Evolutionary conservation across 2,797 vertebrate species (phyloP), one percentile per base, ranked within the genome.

Genomic region (Dendrocincla fuliginosa): DNA sequence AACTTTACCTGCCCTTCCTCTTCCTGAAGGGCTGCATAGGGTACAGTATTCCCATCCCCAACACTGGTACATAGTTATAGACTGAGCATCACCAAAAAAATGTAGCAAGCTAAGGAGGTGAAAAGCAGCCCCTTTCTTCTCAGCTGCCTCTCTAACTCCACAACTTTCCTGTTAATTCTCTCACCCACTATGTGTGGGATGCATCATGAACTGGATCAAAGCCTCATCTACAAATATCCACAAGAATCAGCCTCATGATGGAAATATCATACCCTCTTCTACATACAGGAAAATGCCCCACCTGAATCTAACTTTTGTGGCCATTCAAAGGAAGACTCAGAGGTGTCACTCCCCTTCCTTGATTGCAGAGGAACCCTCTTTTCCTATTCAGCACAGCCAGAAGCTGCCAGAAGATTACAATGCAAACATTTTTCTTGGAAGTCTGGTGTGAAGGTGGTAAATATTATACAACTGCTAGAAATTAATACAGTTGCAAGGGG

Each of bases 141-240:
- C 74, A 80, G 64, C 16, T 67, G n/a, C 42, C 42, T 39, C 39
- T 52, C 39, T 50, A 57, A 63, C 35, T 52, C 10, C 1, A 1
- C 56, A 44, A 11, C 18, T 77, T 42, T 52, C 24, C 33, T 14
- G 11, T 19, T 12, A 42, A 24, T 30, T 65, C 30, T 18, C 30
- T 63, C 23, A 19, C 27, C 35, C 23, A 13, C 39, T 17, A 1
- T 4, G 7, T 6, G 14, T 1, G 0, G 27, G 37, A 22, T 41
- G 27, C 16, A 30, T 10, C 14, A 2, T 12, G n/a, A 50, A 4
- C 19, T 11, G 39, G 10, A 42, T 37, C 44, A 39, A 50, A 68
- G 47, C 57, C 19, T 14, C 13, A 1, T 11, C 42, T 47, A 24
- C 60, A 56, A 47, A 41, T 23, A 56, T 9, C 23, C 19, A 11